Conservation (phyloP, 2,113 vertebrate species). For the Ranitomeya variabilis region DNA sequence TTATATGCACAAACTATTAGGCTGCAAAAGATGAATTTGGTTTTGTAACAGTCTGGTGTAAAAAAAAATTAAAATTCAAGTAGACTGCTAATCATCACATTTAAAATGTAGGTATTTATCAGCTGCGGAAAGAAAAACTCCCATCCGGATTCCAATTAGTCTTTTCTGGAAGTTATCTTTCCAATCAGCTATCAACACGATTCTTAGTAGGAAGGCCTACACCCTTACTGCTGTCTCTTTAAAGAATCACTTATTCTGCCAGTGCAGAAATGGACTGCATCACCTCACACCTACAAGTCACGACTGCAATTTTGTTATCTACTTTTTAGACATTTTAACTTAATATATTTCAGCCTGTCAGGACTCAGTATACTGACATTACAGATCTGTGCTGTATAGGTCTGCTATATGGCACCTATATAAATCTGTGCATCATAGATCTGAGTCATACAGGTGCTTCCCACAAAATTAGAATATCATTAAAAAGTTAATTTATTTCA, state of each 20-base stretch:
- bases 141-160: conserved; percentile 41
- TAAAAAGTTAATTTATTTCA: no score
- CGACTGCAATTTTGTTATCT: neutral
- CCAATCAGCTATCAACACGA: conserved; percentile 34
- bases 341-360: no score
- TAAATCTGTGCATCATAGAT: no score
- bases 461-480: no score
- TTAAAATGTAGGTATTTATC: conserved; percentile 17
- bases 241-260: neutral
- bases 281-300: neutral
- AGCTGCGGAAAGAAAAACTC: conserved; percentile 35
- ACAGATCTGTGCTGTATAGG: no score
- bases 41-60: neutral
- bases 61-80: neutral
- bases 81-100: neutral
- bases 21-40: neutral
- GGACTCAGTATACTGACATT: no score
- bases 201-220: conserved; percentile 41
- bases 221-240: conserved; percentile 20
- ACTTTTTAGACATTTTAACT: no score
- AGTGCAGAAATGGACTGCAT: neutral
- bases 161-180: conserved; percentile 41
- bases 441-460: no score
- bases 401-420: no score
- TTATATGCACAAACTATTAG: no score